phyloP scores from a whole-genome alignment of 2,113 vertebrate genomes.

The Taxidea taxus region DNA sequence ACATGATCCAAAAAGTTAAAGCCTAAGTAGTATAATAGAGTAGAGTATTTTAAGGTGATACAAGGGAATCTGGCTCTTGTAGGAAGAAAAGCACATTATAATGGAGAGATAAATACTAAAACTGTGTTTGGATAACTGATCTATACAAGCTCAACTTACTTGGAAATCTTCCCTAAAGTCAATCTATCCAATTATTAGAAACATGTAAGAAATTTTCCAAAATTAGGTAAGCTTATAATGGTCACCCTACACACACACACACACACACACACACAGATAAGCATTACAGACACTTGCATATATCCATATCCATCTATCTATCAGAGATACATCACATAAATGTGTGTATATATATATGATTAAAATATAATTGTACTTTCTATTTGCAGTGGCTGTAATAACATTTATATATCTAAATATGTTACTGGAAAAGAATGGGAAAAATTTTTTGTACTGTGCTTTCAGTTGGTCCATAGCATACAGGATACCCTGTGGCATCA shows the following conservation, averaged over 20 bases:
- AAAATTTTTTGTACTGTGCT: neutral
- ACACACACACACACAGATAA: neutral
- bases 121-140: neutral
- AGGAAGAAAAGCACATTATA: neutral
- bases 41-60: neutral
- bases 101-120: neutral
- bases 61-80: neutral
- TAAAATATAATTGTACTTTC: neutral
- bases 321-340: neutral
- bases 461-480: neutral
- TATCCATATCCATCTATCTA: neutral
- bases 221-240: neutral
- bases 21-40: neutral
- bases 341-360: neutral
- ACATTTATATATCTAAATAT: neutral
- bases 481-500: fast-evolving
- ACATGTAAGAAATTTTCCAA: neutral
- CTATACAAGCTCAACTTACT: neutral
- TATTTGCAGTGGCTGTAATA: neutral
- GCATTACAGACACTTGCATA: neutral
- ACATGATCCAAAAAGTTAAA: neutral
- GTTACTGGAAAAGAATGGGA: neutral
- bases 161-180: neutral
- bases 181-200: neutral
- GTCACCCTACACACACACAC: neutral